Conservation (phyloP, 2,888 invertebrate genomes). For the Oxytorus armatus region DNA sequence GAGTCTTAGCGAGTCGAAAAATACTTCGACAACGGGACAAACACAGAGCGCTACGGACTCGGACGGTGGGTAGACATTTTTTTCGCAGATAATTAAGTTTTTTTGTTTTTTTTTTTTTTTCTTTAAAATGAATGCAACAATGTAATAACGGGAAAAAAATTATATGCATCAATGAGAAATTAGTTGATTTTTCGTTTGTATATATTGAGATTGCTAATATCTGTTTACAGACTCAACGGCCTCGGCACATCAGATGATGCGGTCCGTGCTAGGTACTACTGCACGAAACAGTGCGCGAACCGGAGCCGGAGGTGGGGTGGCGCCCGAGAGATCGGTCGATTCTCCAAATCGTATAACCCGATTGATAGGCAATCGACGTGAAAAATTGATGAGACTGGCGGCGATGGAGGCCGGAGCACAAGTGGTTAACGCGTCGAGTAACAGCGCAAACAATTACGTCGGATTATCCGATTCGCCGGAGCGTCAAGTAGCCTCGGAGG, state of each 20-base stretch:
- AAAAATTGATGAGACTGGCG: constrained; percentile 88
- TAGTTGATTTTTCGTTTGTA: neutral
- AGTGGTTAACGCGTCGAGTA: constrained; percentile 29
- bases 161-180: no score
- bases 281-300: constrained; percentile 70
- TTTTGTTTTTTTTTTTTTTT: neutral
- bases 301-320: constrained; percentile 72
- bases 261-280: constrained; percentile 75
- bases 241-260: constrained; percentile 77
- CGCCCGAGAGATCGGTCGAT: constrained; percentile 80
- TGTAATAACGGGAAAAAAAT: no score
- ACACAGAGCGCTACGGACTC: constrained; percentile 84
- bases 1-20: constrained; percentile 79
- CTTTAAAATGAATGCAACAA: no score
- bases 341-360: constrained; percentile 90
- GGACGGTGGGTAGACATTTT: constrained; percentile 74
- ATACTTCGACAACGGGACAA: constrained; percentile 78
- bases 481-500: constrained; percentile 45
- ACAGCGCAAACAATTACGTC: constrained; percentile 21
- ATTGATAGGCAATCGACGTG: constrained; percentile 90
- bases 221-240: neutral
- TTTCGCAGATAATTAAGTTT: constrained; percentile 19
- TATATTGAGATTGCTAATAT: neutral
- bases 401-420: constrained; percentile 75
- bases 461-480: constrained; percentile 53